Base-by-base conservation (phyloP, 1,140 invertebrate genomes). In the Magallana angulata region DNA sequence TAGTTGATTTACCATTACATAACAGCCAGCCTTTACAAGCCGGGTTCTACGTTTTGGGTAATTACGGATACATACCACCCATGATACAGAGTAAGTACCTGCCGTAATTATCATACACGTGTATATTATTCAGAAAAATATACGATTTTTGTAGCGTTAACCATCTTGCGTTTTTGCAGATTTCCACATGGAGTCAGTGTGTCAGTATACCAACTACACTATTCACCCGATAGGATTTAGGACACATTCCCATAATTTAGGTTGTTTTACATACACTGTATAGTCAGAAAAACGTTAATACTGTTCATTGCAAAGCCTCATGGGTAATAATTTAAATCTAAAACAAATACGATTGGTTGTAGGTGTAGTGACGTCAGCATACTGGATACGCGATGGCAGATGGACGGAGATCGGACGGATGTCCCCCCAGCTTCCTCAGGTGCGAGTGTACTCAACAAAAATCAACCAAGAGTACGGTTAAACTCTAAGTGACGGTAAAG, bases 401-500 rank as follows among this genome's bases (percentile, higher is more conserved):
- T 95, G 94, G 94, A 92, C 90, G 24, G 93, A 95, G 87, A 93
- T 95, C 82, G 95, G 94, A 57, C 87, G 94, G 18, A 94, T 94
- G 91, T 93, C 92, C 16, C 94, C 94, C 9, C 94, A 94, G 83
- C 84, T 92, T 58, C 95, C 95, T 24, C 92, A 95, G 92, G 94
- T 95, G 58, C 14, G 58, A 9, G 36, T 48, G 36, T 48, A 48
- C 36, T 48, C 2, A 48, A 48, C 5, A 48, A 48, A 48, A 48
- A 48, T 48, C 2, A 4, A 48, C 36, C 36, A 48, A 4, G 36
- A 4, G 36, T 48, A 48, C 36, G 36, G 36, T 48, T 48, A 0
- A 48, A 48, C 0, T 48, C 36, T 0, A 48, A 48, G 36, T 48
- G 36, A 48, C 5, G 36, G 36, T 48, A 48, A 4, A 2, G 36